Base-by-base conservation (phyloP, 2,113 vertebrate species). In the Alosa alosa region DNA sequence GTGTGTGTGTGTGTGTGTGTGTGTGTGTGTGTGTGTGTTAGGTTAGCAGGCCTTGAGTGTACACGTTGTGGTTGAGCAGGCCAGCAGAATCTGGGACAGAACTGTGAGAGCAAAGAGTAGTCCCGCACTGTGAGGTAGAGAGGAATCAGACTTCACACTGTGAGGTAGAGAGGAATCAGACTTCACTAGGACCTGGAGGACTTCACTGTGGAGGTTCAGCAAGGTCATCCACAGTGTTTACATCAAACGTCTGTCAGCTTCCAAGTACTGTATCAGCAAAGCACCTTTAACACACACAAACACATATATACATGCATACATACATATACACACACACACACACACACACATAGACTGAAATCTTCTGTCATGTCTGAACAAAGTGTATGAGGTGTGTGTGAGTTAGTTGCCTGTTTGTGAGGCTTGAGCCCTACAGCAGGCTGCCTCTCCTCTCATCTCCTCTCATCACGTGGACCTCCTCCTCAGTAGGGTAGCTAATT, bases 1-100 rank as follows among this genome's bases (percentile, higher is more conserved):
- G n/a, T n/a, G n/a, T 75, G 68, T 82, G 84, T 85, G 84, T 60
- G 81, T 75, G 57, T 86, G 83, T 82, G 81, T 81, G 45, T 36
- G 78, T 83, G 68, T 39, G 82, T 52, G 85, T 31, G 68, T 68
- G 50, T 57, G 60, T 75, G 82, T 47, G 81, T 49, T 20, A 68
- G 84, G 86, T 88, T 81, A 86, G 78, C 83, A 50, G 47, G 41
- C 72, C 83, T 57, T 60, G 55, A 52, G 68, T 75, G 31, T 81
- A 57, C 17, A 64, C 22, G 5, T 64, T 64, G 4, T 25, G n/a
- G 41, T 25, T 64, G 60, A 20, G 20, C n/a, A 64, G 22, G 60
- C 60, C n/a, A 7, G 11, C 25, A 3, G 72, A 78, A 78, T 78
- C 72, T 78, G 36, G 72, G 72, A 78, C 72, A 39, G 31, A 78